Conservation (phyloP, 2,113 vertebrate genomes). For the Siphamia tubifer region DNA sequence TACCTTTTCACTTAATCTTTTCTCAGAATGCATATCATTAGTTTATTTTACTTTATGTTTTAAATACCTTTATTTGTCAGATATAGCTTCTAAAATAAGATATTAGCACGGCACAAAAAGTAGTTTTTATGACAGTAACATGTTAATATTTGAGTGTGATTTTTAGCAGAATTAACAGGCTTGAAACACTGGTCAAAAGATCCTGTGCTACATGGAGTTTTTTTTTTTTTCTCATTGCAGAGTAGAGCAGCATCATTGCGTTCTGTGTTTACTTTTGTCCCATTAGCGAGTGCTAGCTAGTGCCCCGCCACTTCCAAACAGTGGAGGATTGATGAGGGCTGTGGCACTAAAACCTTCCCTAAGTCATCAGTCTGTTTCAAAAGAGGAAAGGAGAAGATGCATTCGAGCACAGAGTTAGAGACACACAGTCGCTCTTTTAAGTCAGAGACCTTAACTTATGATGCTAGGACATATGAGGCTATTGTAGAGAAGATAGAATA, state of each 20-base stretch:
- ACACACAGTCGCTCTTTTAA: constrained; percentile 4
- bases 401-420: not conserved
- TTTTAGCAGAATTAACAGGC: no score
- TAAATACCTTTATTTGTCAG: no score
- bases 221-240: not conserved
- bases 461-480: no score
- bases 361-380: constrained; percentile 60
- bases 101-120: no score
- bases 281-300: constrained; percentile 69
- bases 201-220: not conserved
- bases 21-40: no score
- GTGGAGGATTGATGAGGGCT: constrained; percentile 75
- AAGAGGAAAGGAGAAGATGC: constrained; percentile 40
- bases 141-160: no score
- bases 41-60: no score
- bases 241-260: constrained; percentile 34
- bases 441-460: not conserved
- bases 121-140: no score
- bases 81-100: no score
- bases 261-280: constrained; percentile 73
- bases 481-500: no score
- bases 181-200: no score
- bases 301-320: constrained; percentile 75
- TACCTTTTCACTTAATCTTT: not conserved
- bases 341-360: constrained; percentile 76